Percentiles rank a stretch among this genome's conserved stretches.
These are phyloP conservation scores for Nannospalax galili DNA, from an alignment of 2,113 vertebrate species.

Conservation along the genomic window DNA sequence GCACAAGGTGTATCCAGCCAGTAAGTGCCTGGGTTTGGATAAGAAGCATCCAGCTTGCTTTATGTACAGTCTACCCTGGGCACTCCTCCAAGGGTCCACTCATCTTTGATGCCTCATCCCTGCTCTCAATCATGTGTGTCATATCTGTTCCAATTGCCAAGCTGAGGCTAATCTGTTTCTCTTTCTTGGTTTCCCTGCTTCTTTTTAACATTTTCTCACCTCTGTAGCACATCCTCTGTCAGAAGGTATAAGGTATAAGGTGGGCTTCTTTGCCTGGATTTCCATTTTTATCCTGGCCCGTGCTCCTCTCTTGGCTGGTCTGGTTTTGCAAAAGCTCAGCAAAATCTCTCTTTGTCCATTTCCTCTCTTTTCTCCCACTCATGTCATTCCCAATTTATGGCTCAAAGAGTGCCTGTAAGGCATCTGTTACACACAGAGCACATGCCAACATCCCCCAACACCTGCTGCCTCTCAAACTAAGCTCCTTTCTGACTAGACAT, in stretches of 20 bases:
- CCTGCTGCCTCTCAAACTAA: slow-evolving; percentile 33
- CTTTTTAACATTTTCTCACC: neutral
- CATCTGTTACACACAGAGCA: neutral
- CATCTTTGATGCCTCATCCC: neutral
- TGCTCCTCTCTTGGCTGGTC: neutral
- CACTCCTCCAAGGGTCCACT: neutral
- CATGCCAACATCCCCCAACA: slow-evolving; percentile 13
- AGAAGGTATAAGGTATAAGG: neutral
- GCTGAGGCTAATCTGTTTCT: neutral
- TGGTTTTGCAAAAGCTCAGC: slow-evolving; percentile 44
- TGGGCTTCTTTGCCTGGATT: neutral
- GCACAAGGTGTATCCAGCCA: neutral
- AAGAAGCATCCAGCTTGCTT: neutral
- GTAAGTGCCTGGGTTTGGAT: neutral
- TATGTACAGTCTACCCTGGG: neutral
- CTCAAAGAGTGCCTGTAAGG: slow-evolving; percentile 28
- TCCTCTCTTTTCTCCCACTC: slow-evolving; percentile 41
- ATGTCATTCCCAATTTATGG: neutral
- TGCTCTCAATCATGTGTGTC: neutral
- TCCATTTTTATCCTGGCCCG: neutral
- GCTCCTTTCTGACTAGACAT: slow-evolving; percentile 28
- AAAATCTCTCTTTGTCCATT: slow-evolving; percentile 59
- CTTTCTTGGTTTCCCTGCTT: neutral
- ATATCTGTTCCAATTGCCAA: neutral
- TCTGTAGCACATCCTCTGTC: neutral